phyloP scores from a whole-genome alignment of 2,888 invertebrate species.

The Tinea pellionella region DNA sequence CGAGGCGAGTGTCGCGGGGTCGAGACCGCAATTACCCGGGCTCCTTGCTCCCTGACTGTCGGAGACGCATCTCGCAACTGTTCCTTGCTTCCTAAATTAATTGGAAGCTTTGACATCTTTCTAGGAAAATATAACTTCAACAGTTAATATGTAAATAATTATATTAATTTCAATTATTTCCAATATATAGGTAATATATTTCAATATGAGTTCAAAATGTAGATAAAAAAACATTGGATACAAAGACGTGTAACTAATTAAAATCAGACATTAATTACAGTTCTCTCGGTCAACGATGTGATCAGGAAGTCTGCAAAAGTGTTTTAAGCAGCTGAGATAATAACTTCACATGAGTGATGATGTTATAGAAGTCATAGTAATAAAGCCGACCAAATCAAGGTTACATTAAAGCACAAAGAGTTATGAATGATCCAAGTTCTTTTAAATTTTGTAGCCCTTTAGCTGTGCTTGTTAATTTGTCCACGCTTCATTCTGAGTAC shows the following conservation, averaged over 20 bases:
- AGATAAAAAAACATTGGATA: not conserved
- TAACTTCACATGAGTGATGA: slow-evolving; percentile 35
- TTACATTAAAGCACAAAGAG: not conserved
- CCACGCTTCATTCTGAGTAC: slow-evolving; percentile 31
- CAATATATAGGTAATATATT: too few species aligned
- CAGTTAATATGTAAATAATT: too few species aligned
- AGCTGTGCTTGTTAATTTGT: slow-evolving; percentile 33
- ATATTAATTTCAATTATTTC: too few species aligned
- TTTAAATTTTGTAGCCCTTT: slow-evolving; percentile 8
- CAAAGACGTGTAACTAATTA: not conserved
- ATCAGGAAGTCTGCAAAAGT: slow-evolving; percentile 42
- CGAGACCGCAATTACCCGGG: slow-evolving; percentile 62
- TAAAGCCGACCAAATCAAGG: slow-evolving; percentile 18
- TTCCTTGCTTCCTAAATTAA: slow-evolving; percentile 4
- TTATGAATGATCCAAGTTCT: slow-evolving; percentile 3
- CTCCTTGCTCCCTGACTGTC: slow-evolving; percentile 5
- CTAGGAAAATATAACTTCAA: not conserved
- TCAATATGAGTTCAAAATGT: too few species aligned
- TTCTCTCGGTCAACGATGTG: not conserved
- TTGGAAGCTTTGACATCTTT: not conserved
- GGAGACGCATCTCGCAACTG: not conserved
- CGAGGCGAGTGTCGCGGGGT: slow-evolving; percentile 61
- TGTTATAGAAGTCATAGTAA: slow-evolving; percentile 25
- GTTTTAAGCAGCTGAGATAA: slow-evolving; percentile 30
- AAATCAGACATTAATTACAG: slow-evolving; percentile 3